Evolutionary conservation across 2,113 vertebrate species (phyloP).

Genomic region (Collichthys lucidus): DNA sequence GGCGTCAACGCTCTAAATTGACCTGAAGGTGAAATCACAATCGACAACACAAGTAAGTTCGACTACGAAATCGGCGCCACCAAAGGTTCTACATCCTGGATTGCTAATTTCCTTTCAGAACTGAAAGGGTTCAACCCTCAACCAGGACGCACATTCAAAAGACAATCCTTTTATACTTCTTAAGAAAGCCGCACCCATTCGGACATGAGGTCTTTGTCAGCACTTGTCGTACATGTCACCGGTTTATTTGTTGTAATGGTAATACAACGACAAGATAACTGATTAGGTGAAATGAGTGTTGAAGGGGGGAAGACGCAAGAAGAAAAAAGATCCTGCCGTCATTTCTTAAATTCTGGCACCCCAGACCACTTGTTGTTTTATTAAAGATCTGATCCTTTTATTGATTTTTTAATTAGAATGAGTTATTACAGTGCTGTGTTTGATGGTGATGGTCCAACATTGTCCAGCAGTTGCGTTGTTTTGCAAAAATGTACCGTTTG

Average conservation of each 20-base stretch:
- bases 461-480: not conserved
- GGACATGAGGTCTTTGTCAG: slow-evolving; percentile 49
- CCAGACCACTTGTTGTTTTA: not conserved
- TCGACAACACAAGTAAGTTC: slow-evolving; percentile 30
- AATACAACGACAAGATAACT: slow-evolving; percentile 44
- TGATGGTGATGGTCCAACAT: not conserved
- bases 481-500: not conserved
- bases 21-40: slow-evolving; percentile 15
- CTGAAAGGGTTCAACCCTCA: not conserved
- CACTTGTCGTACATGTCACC: slow-evolving; percentile 11
- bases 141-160: slow-evolving; percentile 5
- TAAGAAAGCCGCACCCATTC: slow-evolving; percentile 4
- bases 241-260: slow-evolving; percentile 51
- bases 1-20: slow-evolving; percentile 38
- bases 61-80: not conserved
- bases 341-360: not conserved
- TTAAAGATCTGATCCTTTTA: not conserved
- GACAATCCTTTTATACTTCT: slow-evolving; percentile 8
- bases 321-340: not conserved
- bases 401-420: not conserved
- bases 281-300: slow-evolving; percentile 39
- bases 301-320: too few relatives aligned
- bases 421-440: not conserved
- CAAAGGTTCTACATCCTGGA: not conserved
- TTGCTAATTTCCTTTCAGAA: slow-evolving; percentile 23